Evolutionary conservation across 2,888 invertebrate genomes (phyloP), one percentile per base, ranked within the genome.

Genomic region (Epinotia demarniana): DNA sequence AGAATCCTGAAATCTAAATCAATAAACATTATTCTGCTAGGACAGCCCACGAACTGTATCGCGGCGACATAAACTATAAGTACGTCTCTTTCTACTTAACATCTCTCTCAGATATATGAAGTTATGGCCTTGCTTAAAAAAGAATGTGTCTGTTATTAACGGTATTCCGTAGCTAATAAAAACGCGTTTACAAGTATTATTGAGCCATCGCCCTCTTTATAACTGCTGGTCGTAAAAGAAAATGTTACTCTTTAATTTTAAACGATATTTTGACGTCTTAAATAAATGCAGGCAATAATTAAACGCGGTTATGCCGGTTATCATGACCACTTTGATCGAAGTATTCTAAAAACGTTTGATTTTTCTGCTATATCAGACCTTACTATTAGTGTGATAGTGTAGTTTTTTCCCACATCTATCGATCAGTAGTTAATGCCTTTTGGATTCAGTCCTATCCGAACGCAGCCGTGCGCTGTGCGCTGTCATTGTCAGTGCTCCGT

Each of bases 401-500:
- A 23, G 19, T 9, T 43, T 46, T 43, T 58, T 13, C 12, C 12
- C 1, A 43, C n/a, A 64, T 11, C 11, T 13, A 16, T 5, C 19
- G 23, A 16, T 19, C 19, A 23, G n/a, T 19, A 68, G 58, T 58
- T 58, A 68, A 9, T 19, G 19, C 23, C 5, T 58, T 68, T 23
- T 58, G 16, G 58, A 46, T 16, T n/a, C 23, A 43, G 9, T 19
- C 43, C 4, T 43, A 3, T 46, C 58, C 19, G 33, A 49, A 19
- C 58, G 3, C n/a, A 49, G 19, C 58, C 64, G 66, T 46, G 72
- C 72, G 49, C 18, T 64, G n/a, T n/a, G n/a, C n/a, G n/a, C n/a
- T n/a, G n/a, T n/a, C n/a, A n/a, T n/a, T n/a, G 62, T 69, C 74
- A 75, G 74, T 75, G 23, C 39, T 6, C 16, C 11, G 23, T 6